Conservation (phyloP, 2,113 vertebrate species). For the Channa argus region DNA sequence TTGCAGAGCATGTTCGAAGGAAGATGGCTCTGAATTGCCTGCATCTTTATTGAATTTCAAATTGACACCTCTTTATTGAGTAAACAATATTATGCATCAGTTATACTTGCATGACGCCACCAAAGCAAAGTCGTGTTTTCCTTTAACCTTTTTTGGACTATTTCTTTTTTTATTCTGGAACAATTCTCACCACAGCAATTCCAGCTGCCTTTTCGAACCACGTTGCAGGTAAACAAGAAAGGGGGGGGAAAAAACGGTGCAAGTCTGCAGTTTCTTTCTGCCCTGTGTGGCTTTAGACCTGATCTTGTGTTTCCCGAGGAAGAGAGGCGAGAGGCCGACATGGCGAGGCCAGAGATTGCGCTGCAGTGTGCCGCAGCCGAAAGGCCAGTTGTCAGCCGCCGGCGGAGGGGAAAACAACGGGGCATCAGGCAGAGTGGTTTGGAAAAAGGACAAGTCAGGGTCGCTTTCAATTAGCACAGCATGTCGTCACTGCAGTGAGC, state of each 20-base stretch:
- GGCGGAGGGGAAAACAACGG: constrained; percentile 56
- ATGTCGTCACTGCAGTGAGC: constrained; percentile 55
- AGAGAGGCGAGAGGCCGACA: constrained; percentile 14
- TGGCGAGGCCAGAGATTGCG: constrained; percentile 50
- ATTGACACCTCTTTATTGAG: constrained; percentile 21
- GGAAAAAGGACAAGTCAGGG: constrained; percentile 77
- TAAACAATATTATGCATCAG: constrained; percentile 29
- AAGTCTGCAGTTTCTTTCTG: constrained; percentile 38
- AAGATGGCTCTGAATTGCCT: constrained; percentile 19
- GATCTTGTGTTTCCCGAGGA: constrained; percentile 41
- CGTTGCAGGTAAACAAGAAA: neutral
- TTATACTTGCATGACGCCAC: neutral
- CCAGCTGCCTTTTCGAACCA: neutral
- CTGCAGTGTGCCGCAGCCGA: constrained; percentile 49
- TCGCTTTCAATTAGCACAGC: constrained; percentile 78
- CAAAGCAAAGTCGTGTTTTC: neutral
- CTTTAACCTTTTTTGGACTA: neutral
- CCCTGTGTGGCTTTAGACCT: constrained; percentile 24
- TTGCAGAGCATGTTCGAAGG: constrained; percentile 22
- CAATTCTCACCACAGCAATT: neutral
- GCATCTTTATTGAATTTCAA: constrained; percentile 53
- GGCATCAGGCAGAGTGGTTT: constrained; percentile 55
- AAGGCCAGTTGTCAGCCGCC: constrained; percentile 79
- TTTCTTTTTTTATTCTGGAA: constrained; percentile 4
- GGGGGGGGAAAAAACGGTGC: constrained; percentile 9